Percentiles rank a stretch among this genome's conserved stretches.
phyloP scores from a whole-genome alignment of 1,140 invertebrate species.

The Drosophila varians region DNA sequence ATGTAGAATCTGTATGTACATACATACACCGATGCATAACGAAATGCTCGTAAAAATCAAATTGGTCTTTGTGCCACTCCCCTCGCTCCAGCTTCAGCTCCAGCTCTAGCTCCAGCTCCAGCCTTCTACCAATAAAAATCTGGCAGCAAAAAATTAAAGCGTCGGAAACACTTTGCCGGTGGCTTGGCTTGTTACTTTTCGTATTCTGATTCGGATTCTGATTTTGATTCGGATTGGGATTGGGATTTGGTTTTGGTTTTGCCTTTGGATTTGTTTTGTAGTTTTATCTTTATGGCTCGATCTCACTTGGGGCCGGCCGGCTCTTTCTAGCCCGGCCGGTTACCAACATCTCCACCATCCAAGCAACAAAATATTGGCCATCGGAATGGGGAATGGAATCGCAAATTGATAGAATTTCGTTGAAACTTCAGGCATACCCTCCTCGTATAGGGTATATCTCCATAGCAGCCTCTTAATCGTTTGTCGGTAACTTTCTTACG shows the following conservation, averaged over 20 bases:
- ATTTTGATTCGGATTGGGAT: background rate
- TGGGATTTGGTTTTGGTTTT: slow-evolving; percentile 4
- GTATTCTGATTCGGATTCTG: background rate
- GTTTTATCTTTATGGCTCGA: slow-evolving; percentile 68
- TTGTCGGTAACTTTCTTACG: too few relatives aligned
- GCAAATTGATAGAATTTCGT: too few relatives aligned
- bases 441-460: too few relatives aligned
- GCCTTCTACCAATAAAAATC: slow-evolving; percentile 68
- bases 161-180: slow-evolving; percentile 68
- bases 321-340: slow-evolving; percentile 3
- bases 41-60: slow-evolving; percentile 73
- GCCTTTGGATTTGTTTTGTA: slow-evolving; percentile 57
- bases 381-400: too few relatives aligned
- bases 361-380: too few relatives aligned
- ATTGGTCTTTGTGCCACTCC: slow-evolving; percentile 32
- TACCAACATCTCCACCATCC: too few relatives aligned
- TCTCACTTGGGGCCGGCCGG: slow-evolving; percentile 29
- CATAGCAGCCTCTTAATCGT: too few relatives aligned
- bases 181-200: slow-evolving; percentile 37
- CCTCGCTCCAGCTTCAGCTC: too few relatives aligned
- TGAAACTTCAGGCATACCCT: too few relatives aligned
- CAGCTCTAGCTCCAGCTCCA: too few relatives aligned
- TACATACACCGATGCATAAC: slow-evolving; percentile 10
- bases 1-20: slow-evolving; percentile 8
- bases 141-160: slow-evolving; percentile 51